These are phyloP conservation scores for Stenurella melanura DNA, from an alignment of 2,888 invertebrate genomes.

Conservation along the genomic window DNA sequence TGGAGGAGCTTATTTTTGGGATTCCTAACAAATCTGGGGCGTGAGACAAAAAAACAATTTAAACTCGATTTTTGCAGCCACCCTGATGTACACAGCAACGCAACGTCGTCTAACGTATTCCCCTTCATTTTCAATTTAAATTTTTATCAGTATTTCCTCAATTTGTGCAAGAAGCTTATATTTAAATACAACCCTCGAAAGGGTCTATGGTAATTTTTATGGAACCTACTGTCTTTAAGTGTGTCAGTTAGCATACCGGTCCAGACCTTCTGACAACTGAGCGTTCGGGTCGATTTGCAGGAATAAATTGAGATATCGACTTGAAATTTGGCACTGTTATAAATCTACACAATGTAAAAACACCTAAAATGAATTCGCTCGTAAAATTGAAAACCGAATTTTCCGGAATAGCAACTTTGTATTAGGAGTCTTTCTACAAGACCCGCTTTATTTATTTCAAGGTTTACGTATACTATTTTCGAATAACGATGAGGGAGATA, in stretches of 20 bases:
- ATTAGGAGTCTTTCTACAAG: background rate
- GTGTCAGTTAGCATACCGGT: background rate
- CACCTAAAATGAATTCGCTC: background rate
- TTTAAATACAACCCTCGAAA: background rate
- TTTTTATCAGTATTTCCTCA: background rate
- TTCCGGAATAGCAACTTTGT: background rate
- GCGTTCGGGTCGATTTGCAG: background rate
- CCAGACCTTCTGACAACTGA: background rate
- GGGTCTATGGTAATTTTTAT: background rate
- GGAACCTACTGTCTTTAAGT: background rate
- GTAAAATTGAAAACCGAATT: background rate
- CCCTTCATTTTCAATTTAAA: background rate
- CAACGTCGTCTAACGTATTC: background rate
- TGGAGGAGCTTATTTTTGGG: no score
- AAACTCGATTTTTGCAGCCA: no score
- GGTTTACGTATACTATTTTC: background rate
- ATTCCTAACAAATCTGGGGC: no score
- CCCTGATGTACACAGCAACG: background rate
- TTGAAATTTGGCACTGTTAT: background rate
- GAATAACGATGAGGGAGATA: background rate
- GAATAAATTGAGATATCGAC: no score
- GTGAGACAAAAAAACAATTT: no score
- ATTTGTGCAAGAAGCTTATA: background rate
- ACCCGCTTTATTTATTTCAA: background rate
- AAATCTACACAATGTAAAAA: constrained; percentile 1